Conservation (phyloP, 1,140 invertebrate genomes). For the Reticulitermes speratus region DNA sequence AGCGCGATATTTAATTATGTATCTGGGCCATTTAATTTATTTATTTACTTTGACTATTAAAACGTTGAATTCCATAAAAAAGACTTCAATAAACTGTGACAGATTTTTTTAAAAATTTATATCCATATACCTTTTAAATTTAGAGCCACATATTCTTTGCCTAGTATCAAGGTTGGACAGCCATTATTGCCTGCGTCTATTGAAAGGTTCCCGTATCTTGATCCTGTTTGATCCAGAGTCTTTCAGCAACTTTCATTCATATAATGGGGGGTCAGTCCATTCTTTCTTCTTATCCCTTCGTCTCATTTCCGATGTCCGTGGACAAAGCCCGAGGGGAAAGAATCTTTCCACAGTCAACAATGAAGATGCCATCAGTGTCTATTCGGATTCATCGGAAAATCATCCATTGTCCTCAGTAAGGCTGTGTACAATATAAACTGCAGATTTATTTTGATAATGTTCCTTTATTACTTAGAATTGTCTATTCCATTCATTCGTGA, state of each 20-base stretch:
- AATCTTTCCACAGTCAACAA: conserved; percentile 20
- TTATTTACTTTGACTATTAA: too few relatives aligned
- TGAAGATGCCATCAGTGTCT: conserved; percentile 25
- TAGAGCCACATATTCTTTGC: neutral
- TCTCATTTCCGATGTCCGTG: neutral
- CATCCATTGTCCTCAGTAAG: conserved; percentile 4
- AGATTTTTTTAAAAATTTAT: too few relatives aligned
- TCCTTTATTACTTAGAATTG: neutral
- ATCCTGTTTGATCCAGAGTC: conserved; percentile 25
- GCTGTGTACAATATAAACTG: neutral
- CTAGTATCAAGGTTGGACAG: neutral
- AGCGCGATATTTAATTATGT: too few relatives aligned
- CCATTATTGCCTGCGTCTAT: neutral
- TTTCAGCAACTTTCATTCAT: conserved; percentile 27
- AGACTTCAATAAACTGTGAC: too few relatives aligned
- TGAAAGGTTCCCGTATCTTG: conserved; percentile 8
- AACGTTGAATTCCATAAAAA: too few relatives aligned
- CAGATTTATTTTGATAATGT: neutral
- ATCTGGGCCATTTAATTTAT: too few relatives aligned
- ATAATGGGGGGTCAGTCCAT: conserved; percentile 23
- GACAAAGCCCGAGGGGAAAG: neutral
- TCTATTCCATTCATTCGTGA: neutral
- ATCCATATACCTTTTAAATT: too few relatives aligned
- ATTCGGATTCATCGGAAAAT: neutral
- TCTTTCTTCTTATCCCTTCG: conserved; percentile 6